These are phyloP conservation scores for Hylaea fasciaria DNA, from an alignment of 2,888 invertebrate genomes.

Conservation along the genomic window DNA sequence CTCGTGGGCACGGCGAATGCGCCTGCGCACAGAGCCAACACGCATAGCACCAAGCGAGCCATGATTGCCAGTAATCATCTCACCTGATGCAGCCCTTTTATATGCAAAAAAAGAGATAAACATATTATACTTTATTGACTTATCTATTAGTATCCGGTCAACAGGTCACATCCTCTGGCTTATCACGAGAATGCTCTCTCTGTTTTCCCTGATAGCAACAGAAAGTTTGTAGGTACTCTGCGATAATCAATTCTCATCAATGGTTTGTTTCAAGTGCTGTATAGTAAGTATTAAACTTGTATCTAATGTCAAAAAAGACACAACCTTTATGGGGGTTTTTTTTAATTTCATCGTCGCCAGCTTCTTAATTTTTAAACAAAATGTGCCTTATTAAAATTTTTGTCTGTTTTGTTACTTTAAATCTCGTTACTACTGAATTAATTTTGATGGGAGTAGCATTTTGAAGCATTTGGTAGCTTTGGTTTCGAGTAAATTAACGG, in stretches of 20 bases:
- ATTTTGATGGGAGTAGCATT: no score
- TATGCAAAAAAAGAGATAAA: slow-evolving; percentile 43
- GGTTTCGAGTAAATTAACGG: no score
- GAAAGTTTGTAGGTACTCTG: slow-evolving; percentile 8
- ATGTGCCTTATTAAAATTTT: no score
- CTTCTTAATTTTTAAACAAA: no score
- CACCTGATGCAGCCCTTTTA: slow-evolving; percentile 47
- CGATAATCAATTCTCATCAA: slow-evolving; percentile 51
- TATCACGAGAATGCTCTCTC: slow-evolving; percentile 20
- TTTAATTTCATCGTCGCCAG: no score
- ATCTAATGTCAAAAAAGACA: no score
- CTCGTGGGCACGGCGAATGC: slow-evolving; percentile 59
- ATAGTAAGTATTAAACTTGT: not conserved
- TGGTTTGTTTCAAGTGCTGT: not conserved
- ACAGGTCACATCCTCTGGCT: slow-evolving; percentile 27
- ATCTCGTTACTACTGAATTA: no score
- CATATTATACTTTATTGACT: not conserved
- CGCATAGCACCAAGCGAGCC: slow-evolving; percentile 69
- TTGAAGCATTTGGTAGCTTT: no score
- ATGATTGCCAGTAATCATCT: slow-evolving; percentile 60
- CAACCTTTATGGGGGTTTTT: not conserved
- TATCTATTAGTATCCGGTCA: slow-evolving; percentile 6
- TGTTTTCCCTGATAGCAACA: slow-evolving; percentile 17
- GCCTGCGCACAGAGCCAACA: slow-evolving; percentile 63
- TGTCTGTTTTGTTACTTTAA: no score